Evolutionary conservation across 2,797 vertebrate species (phyloP).

Genomic region (Oreortyx pictus): DNA sequence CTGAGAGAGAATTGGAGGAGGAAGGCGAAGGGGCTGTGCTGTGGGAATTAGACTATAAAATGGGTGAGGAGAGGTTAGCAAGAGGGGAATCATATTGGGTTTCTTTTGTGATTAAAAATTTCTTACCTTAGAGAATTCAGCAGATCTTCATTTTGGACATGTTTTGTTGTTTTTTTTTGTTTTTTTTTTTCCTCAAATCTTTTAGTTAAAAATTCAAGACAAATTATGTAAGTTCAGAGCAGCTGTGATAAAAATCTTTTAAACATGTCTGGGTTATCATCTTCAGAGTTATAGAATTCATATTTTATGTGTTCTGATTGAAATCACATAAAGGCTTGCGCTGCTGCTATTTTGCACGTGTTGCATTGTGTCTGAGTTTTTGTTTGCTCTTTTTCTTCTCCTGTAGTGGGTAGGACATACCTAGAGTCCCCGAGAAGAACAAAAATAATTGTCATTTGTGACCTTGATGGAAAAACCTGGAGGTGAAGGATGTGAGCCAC

Average conservation of each 20-base stretch:
- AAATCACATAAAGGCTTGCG: not conserved
- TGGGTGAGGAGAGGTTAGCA: slow-evolving; percentile 29
- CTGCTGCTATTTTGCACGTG: not conserved
- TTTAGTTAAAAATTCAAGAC: not conserved
- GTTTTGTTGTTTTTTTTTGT: not conserved
- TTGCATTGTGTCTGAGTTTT: not conserved
- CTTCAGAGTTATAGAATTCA: not conserved
- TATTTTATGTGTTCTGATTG: not conserved
- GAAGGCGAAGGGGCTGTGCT: not conserved
- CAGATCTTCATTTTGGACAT: not conserved
- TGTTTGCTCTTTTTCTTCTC: not conserved
- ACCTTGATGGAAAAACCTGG: not conserved
- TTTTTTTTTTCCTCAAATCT: not conserved
- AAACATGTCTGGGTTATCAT: not conserved
- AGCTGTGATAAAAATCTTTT: not conserved
- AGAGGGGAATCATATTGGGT: slow-evolving; percentile 33
- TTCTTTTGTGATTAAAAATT: slow-evolving; percentile 55
- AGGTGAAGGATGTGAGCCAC: not conserved
- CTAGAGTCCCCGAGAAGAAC: not conserved
- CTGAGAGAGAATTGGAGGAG: not conserved
- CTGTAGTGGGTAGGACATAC: not conserved
- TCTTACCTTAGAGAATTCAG: not conserved
- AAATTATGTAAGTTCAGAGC: not conserved
- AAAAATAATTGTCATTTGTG: not conserved
- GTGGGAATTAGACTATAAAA: not conserved